Percentiles rank a stretch among this genome's conserved stretches.
Evolutionary conservation across 2,888 invertebrate genomes (phyloP).

Genomic region (Melipona bicolor): DNA sequence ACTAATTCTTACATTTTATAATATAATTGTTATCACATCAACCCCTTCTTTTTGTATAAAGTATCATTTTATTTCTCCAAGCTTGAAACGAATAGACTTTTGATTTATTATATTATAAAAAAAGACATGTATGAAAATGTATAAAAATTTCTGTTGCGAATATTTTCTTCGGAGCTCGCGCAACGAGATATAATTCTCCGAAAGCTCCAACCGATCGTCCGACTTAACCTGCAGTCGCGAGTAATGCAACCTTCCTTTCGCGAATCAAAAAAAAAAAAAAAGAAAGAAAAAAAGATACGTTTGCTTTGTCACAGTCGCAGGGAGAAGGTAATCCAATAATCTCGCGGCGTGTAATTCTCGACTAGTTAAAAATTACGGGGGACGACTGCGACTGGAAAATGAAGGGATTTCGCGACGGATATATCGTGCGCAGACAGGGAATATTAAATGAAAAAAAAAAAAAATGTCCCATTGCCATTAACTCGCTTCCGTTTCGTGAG

Average conservation of each 20-base stretch:
- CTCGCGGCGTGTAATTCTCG: constrained; percentile 4
- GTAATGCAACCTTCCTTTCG: not conserved
- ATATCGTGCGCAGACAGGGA: constrained; percentile 34
- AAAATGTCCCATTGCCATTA: constrained; percentile 35
- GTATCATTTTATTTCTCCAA: too few relatives aligned
- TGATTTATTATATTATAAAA: too few relatives aligned
- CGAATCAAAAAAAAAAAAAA: not conserved
- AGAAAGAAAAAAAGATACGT: not conserved
- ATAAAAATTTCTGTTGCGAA: not conserved
- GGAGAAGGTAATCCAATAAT: not conserved
- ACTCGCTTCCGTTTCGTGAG: constrained; percentile 51
- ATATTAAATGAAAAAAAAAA: constrained; percentile 48
- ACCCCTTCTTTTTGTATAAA: too few relatives aligned
- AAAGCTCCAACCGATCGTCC: not conserved
- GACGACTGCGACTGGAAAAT: constrained; percentile 2
- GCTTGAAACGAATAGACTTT: too few relatives aligned
- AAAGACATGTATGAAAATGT: too few relatives aligned
- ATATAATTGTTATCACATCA: too few relatives aligned
- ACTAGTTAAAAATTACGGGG: not conserved
- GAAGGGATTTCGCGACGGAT: constrained; percentile 9
- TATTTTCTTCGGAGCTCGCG: not conserved
- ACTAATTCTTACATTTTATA: too few relatives aligned
- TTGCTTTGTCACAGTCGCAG: not conserved
- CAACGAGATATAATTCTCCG: not conserved
- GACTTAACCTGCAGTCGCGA: not conserved